Evolutionary conservation across 2,888 invertebrate species (phyloP), one percentile per base, ranked within the genome.

Genomic region (Folsomia candida): DNA sequence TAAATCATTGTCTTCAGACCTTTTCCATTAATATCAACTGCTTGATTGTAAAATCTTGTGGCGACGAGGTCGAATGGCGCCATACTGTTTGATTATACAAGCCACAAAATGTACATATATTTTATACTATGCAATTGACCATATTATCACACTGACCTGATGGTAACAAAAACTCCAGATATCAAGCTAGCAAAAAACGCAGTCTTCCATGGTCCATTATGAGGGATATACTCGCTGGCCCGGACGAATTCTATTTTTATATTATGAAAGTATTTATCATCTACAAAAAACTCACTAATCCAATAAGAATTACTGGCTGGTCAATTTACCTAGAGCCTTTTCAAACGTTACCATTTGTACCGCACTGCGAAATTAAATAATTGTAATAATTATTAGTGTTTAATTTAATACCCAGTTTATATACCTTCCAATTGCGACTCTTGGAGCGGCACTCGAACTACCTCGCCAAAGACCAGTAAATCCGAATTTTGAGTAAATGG

Each of bases 31-130:
- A 85, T 83, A 83, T 90, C 89, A 0, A 89, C 85, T 1, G 88
- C 90, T 87, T 95, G 94, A 83, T 94, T 95, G 76, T 93, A 94
- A 58, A 95, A 85, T 62, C 95, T 86, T 0, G 94, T 94, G 0
- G 93, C 90, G 29, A 94, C 87, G 0, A 94, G 91, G 83, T 95
- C 95, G 78, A 94, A 92, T 0, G 95, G 95, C 51, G 93, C 92
- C 84, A 94, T 90, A 68, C 89, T 89, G n/a, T n/a, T n/a, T n/a
- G n/a, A n/a, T n/a, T n/a, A n/a, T n/a, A n/a, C n/a, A n/a, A n/a
- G n/a, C n/a, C n/a, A n/a, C n/a, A n/a, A n/a, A n/a, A n/a, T n/a
- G n/a, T n/a, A n/a, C n/a, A n/a, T n/a, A n/a, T n/a, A n/a, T n/a
- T n/a, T n/a, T n/a, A n/a, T n/a, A n/a, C n/a, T n/a, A n/a, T n/a